Conservation (phyloP, 2,888 invertebrate species). For the Ophraella communa region DNA sequence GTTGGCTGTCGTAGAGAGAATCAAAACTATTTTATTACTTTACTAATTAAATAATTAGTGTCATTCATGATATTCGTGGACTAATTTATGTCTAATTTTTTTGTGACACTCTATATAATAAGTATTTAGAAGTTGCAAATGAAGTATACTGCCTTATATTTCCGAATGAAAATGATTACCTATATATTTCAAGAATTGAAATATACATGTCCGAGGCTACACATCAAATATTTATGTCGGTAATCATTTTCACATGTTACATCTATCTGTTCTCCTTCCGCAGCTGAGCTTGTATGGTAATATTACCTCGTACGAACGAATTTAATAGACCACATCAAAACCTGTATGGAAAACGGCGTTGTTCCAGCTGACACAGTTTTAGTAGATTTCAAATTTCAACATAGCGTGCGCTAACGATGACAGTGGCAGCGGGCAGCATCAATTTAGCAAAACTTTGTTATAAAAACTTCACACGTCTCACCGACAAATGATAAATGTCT, state of each 20-base stretch:
- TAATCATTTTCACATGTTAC: conserved; percentile 9
- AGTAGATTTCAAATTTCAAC: conserved; percentile 22
- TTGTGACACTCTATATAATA: no score
- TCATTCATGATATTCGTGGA: no score
- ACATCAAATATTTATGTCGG: conserved; percentile 3
- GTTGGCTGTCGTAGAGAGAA: no score
- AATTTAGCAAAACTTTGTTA: neutral
- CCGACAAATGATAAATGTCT: no score
- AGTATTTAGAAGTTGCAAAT: no score
- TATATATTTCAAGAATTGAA: neutral
- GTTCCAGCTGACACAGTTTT: conserved; percentile 26
- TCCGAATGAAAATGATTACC: neutral
- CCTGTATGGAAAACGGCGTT: conserved; percentile 3
- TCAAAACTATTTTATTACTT: no score
- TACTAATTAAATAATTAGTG: no score
- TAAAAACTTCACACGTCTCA: no score
- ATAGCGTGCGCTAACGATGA: neutral
- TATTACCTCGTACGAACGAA: conserved; percentile 17
- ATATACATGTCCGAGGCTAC: neutral
- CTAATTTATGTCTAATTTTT: no score
- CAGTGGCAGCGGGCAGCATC: neutral
- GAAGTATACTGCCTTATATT: neutral
- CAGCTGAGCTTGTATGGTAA: conserved; percentile 2
- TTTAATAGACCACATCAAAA: conserved; percentile 28
- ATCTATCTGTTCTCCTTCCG: neutral